Base-by-base conservation (phyloP, 2,888 invertebrate species). In the Conistra vaccinii region DNA sequence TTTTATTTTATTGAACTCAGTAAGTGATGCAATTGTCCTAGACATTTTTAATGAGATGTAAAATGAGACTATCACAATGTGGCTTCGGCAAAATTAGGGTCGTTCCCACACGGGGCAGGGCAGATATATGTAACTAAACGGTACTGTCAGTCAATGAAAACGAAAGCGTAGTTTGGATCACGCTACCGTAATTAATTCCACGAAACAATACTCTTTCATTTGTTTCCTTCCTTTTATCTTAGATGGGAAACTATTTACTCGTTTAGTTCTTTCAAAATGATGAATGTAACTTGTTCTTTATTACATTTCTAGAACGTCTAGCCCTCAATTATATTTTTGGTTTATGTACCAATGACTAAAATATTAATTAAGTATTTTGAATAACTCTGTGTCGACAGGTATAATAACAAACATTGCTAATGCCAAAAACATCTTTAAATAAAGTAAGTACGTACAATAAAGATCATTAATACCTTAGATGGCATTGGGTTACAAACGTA, bases 111-210 rank as follows among this genome's bases (percentile, higher is more conserved):
- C 57, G 68, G 45, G 48, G 48, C 48, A 57, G 42, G 39, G 58
- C 51, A 70, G 26, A 68, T 60, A 66, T 57, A 58, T 29, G 57
- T 57, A 65, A 60, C 55, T 80, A 70, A 81, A 76, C 60, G 63
- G 67, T 69, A 57, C 75, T 81, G 72, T 70, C 82, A 68, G 76
- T 68, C 68, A 68, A 35, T 75, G 68, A 69, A 60, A 77, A 69
- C 71, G 67, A 45, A 73, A 61, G 61, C 73, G 62, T 76, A 65
- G 69, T 69, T 83, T 39, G 53, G 62, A 67, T 71, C 83, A 80
- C 78, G 84, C 66, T 68, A 76, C 71, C 51, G 67, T 72, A 79
- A 84, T 84, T 85, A 83, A 72, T 79, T 76, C 51, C 71, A 69
- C 53, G 62, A 69, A 69, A 83, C 61, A 76, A 73, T 62, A 61